Evolutionary conservation across 2,797 vertebrate species (phyloP).

Genomic region (Capromys pilorides): DNA sequence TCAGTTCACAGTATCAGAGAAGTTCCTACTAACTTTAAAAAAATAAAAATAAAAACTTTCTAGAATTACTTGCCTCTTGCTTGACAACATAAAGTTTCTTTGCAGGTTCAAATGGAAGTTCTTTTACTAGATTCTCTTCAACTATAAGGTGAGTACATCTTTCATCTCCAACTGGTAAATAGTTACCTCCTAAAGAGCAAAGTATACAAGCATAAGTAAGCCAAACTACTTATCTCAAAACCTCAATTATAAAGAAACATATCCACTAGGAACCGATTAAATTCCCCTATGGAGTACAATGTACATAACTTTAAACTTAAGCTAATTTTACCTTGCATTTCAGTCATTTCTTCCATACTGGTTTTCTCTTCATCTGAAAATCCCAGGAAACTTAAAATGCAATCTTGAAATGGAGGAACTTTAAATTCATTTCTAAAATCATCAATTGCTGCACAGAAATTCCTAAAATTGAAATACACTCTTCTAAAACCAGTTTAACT

Average conservation of each 20-base stretch:
- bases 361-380: constrained; percentile 96
- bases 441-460: constrained; percentile 92
- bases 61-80: constrained; percentile 91
- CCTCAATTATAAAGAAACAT: neutral
- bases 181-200: constrained; percentile 88
- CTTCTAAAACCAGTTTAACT: constrained; percentile 52
- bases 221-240: neutral
- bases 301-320: constrained; percentile 27
- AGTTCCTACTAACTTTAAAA: neutral
- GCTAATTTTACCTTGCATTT: constrained; percentile 92
- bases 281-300: neutral
- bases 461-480: constrained; percentile 82
- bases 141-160: constrained; percentile 96
- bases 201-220: constrained; percentile 33
- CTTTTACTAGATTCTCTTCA: constrained; percentile 95
- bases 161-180: constrained; percentile 91
- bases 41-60: neutral
- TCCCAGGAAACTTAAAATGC: constrained; percentile 94
- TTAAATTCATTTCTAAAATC: constrained; percentile 95
- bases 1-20: constrained; percentile 26
- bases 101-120: constrained; percentile 91
- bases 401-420: constrained; percentile 97
- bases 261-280: constrained; percentile 13
- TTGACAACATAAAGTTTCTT: constrained; percentile 95
- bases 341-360: constrained; percentile 98